These are phyloP conservation scores for Trichoplusia ni DNA, from an alignment of 1,140 invertebrate species.

Conservation along the genomic window DNA sequence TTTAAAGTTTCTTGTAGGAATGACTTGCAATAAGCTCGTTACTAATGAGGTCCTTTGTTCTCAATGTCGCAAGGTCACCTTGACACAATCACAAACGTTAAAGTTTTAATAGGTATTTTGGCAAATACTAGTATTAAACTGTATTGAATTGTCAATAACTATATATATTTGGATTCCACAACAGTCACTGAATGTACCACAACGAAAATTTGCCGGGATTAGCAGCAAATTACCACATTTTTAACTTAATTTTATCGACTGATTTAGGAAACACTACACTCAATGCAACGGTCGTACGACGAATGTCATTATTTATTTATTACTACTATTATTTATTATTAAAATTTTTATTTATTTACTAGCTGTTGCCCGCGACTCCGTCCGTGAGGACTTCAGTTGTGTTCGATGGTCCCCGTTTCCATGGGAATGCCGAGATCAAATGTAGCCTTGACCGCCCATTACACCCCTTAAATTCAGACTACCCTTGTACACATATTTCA, in stretches of 20 bases:
- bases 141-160: background rate
- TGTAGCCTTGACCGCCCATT: too few species aligned
- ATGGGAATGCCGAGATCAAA: too few species aligned
- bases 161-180: background rate
- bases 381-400: too few species aligned
- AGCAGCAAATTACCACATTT: background rate
- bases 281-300: background rate
- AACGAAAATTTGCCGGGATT: background rate
- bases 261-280: background rate
- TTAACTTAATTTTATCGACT: background rate
- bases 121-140: background rate
- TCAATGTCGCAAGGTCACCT: background rate
- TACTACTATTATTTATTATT: too few species aligned
- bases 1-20: background rate
- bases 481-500: too few species aligned
- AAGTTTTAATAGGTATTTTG: slow-evolving; percentile 3
- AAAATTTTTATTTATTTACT: too few species aligned
- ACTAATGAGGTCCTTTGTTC: slow-evolving; percentile 4
- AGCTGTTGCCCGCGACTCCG: too few species aligned
- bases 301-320: too few species aligned
- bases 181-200: background rate
- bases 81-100: background rate
- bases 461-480: too few species aligned
- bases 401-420: too few species aligned
- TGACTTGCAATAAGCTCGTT: background rate